These are phyloP conservation scores for Radopholus similis DNA, from an alignment of 1,140 invertebrate species.

Conservation along the genomic window DNA sequence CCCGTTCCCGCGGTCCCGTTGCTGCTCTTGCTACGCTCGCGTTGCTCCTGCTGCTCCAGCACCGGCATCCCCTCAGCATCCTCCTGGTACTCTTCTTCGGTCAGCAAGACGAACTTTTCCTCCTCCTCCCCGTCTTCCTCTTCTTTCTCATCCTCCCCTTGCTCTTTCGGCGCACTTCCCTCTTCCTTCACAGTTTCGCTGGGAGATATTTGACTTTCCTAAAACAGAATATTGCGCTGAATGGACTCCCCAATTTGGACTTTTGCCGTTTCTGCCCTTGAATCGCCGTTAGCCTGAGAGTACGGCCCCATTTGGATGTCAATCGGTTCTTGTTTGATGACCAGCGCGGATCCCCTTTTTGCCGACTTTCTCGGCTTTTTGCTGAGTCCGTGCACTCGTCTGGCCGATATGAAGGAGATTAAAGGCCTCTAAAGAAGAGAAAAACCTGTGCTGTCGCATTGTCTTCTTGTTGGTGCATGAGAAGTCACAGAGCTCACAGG, in stretches of 20 bases:
- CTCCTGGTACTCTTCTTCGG: neutral
- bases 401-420: neutral
- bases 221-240: no score
- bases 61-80: constrained; percentile 7
- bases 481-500: constrained; percentile 35
- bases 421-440: neutral
- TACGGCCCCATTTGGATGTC: no score
- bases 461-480: constrained; percentile 42
- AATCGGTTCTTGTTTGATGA: no score
- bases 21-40: neutral
- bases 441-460: constrained; percentile 37
- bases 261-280: neutral
- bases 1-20: neutral
- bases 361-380: neutral
- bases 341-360: no score
- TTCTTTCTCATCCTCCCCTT: neutral
- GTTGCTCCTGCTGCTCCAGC: constrained; percentile 1
- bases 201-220: no score
- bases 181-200: no score
- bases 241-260: no score
- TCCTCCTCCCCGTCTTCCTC: neutral
- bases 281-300: no score
- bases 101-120: neutral
- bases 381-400: neutral
- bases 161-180: no score